These are phyloP conservation scores for Hecatera dysodea DNA, from an alignment of 2,888 invertebrate species.

Conservation along the genomic window DNA sequence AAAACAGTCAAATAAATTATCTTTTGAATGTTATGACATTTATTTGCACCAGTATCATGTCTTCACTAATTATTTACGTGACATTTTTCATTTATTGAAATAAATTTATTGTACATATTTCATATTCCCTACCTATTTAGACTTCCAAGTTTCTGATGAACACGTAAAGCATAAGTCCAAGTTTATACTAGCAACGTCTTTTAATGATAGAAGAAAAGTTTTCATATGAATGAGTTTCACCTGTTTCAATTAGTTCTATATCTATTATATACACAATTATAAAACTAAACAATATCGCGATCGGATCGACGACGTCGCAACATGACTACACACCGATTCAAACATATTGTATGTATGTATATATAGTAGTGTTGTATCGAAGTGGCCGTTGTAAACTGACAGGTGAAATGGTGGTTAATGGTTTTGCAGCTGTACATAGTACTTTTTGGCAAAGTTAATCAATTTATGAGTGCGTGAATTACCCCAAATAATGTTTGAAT, in stretches of 20 bases:
- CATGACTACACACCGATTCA: constrained; percentile 12
- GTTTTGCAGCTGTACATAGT: not conserved
- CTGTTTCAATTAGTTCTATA: constrained; percentile 45
- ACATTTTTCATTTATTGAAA: not conserved
- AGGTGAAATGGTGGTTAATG: not conserved
- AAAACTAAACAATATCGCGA: constrained; percentile 55
- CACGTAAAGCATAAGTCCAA: not conserved
- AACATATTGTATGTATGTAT: constrained; percentile 19
- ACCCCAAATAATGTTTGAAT: not conserved
- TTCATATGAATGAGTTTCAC: constrained; percentile 3
- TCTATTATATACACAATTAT: no score
- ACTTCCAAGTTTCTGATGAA: not conserved
- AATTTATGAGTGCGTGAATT: not conserved
- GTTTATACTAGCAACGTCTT: not conserved
- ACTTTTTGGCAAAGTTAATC: not conserved
- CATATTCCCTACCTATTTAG: not conserved
- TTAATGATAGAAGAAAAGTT: not conserved
- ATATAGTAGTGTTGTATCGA: not conserved
- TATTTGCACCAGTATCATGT: not conserved
- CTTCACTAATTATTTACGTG: not conserved
- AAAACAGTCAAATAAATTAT: not conserved
- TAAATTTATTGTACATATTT: not conserved
- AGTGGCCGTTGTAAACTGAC: constrained; percentile 16
- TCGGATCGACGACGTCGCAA: constrained; percentile 39
- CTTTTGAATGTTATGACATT: not conserved